Percentiles rank a stretch among this genome's conserved stretches.
Evolutionary conservation across 1,140 invertebrate species (phyloP).

Genomic region (Gerris buenoi): DNA sequence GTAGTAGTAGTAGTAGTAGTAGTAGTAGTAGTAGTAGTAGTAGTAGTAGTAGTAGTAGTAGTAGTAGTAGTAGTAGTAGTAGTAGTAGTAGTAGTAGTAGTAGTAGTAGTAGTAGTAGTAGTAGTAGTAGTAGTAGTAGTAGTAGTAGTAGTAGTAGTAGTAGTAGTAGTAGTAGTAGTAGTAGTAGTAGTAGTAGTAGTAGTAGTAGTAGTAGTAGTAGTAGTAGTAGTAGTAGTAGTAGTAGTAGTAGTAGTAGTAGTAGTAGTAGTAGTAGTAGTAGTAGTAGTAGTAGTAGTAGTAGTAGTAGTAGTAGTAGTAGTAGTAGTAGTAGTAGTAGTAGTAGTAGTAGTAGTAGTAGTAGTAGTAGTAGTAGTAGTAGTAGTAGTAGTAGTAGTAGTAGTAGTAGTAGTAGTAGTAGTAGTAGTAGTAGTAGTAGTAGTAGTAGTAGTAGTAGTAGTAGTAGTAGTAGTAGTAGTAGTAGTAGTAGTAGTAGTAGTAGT

Average conservation of each 20-base stretch:
- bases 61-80: slow-evolving; percentile 1
- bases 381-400: slow-evolving; percentile 1
- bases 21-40: slow-evolving; percentile 1
- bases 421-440: slow-evolving; percentile 1
- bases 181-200: slow-evolving; percentile 1
- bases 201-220: slow-evolving; percentile 1
- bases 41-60: slow-evolving; percentile 1
- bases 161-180: slow-evolving; percentile 1
- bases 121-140: slow-evolving; percentile 1
- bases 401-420: slow-evolving; percentile 1
- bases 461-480: slow-evolving; percentile 1
- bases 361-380: slow-evolving; percentile 1
- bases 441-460: slow-evolving; percentile 1
- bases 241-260: slow-evolving; percentile 1
- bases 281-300: slow-evolving; percentile 1
- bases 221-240: slow-evolving; percentile 1
- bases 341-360: slow-evolving; percentile 1
- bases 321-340: slow-evolving; percentile 1
- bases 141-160: slow-evolving; percentile 1
- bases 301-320: slow-evolving; percentile 1
- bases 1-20: slow-evolving; percentile 1
- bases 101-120: slow-evolving; percentile 1
- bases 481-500: slow-evolving; percentile 1
- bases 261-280: slow-evolving; percentile 1
- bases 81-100: slow-evolving; percentile 1